Evolutionary conservation across 2,888 invertebrate species (phyloP).

Genomic region (Ceriagrion tenellum): DNA sequence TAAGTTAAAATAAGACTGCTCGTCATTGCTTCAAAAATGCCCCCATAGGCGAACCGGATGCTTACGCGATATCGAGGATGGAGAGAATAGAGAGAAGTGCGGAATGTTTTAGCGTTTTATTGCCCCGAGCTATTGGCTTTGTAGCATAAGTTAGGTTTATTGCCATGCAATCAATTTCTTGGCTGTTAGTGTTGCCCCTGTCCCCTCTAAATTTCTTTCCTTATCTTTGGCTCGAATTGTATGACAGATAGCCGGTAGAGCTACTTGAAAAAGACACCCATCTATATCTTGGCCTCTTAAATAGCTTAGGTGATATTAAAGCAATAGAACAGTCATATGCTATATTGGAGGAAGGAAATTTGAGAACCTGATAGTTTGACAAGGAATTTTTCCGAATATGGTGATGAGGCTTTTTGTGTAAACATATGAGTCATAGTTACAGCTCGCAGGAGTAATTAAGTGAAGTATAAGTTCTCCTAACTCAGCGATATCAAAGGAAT

Average conservation of each 20-base stretch:
- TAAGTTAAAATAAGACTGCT: too few species aligned
- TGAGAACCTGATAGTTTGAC: not conserved
- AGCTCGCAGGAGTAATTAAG: not conserved
- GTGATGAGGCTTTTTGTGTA: not conserved
- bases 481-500: not conserved
- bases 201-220: not conserved
- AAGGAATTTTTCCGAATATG: too few species aligned
- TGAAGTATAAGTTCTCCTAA: not conserved
- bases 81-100: too few species aligned
- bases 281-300: too few species aligned
- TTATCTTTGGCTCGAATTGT: not conserved
- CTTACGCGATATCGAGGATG: too few species aligned
- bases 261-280: too few species aligned
- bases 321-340: not conserved
- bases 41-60: too few species aligned
- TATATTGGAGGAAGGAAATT: not conserved
- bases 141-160: not conserved
- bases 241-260: not conserved
- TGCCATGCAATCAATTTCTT: not conserved
- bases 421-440: not conserved
- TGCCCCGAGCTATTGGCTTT: too few species aligned
- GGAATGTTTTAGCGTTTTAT: too few species aligned
- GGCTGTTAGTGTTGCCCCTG: not conserved
- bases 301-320: not conserved
- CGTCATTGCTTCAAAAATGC: too few species aligned